Conservation (phyloP, 2,113 vertebrate species). For the Carassius gibelio region DNA sequence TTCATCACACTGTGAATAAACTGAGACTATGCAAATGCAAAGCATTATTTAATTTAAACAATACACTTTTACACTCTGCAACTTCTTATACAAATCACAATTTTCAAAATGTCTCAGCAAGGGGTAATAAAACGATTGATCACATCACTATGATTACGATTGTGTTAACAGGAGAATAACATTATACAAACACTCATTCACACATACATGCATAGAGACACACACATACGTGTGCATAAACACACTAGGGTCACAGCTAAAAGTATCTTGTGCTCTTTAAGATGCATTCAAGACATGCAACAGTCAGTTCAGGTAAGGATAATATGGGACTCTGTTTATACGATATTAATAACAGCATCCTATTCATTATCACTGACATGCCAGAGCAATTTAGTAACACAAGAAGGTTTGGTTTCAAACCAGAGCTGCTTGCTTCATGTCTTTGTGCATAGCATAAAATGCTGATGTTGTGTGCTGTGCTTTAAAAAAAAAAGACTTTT, state of each 20-base stretch:
- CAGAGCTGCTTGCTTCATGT: conserved; percentile 32
- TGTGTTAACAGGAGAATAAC: conserved; percentile 29
- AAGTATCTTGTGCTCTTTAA: conserved; percentile 41
- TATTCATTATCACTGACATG: conserved; percentile 9
- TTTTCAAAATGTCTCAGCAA: conserved; percentile 45
- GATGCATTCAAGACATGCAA: conserved; percentile 50
- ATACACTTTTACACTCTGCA: conserved; percentile 57
- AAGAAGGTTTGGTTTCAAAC: background rate
- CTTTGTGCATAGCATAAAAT: conserved; percentile 42
- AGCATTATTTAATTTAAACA: conserved; percentile 58
- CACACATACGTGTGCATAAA: no score
- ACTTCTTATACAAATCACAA: conserved; percentile 56
- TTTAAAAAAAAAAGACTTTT: conserved; percentile 18
- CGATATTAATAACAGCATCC: background rate
- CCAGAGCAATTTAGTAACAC: conserved; percentile 4
- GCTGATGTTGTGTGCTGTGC: conserved; percentile 31
- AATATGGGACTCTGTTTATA: conserved; percentile 7
- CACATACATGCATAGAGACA: background rate
- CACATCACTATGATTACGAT: conserved; percentile 35
- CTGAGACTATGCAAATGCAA: conserved; percentile 28
- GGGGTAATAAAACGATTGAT: conserved; percentile 29
- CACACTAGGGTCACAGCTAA: conserved; percentile 1
- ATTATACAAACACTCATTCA: conserved; percentile 28
- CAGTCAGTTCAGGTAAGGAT: conserved; percentile 22
- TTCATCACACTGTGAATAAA: conserved; percentile 14